Base-by-base conservation (phyloP, 2,113 vertebrate species). In the Coptodon bakossiorum region DNA sequence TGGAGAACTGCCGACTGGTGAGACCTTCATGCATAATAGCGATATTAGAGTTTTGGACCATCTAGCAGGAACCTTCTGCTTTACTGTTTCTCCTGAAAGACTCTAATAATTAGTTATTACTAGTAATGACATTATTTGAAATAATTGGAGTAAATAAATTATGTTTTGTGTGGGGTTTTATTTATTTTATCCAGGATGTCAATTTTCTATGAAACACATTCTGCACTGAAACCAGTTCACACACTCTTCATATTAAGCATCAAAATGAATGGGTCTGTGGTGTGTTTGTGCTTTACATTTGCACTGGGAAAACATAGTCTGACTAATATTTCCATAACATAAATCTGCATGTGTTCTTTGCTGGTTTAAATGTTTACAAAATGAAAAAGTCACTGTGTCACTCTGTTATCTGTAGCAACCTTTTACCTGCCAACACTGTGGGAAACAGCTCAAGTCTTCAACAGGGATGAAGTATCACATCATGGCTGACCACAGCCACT, bases 391-490 rank as follows among this genome's bases (percentile, higher is more conserved):
- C 27, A 36, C 34, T n/a, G 50, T n/a, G 19, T 59, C 1, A 16
- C 5, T 85, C 5, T 89, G 52, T 59, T 82, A 48, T 81, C 24
- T 91, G 73, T 89, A 99, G 98, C 97, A 98, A 90, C 96, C 96
- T 31, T 98, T 97, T 85, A 98, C 97, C 0, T 99, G 98, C 89
- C 97, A 97, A 43, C 98, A 99, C 91, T 99, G 98, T 40, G 98
- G 97, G 66, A 99, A 98, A 91, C 98, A 98, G 76, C 96, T 99
- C 27, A 98, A 98, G 91, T 99, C 98, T 24, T 95, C 97, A 73
- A 98, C 98, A 31, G 98, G 98, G 86, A 99, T 99, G 97, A 99
- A 98, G 93, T 99, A 99, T 90, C 98, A 99, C 17, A 93, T 99
- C 94, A 98, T 99, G 98, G 98, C 98, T 31, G 98, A 99, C 89